Evolutionary conservation across 2,888 invertebrate species (phyloP), one percentile per base, ranked within the genome.

Genomic region (Nephrotoma appendiculata): DNA sequence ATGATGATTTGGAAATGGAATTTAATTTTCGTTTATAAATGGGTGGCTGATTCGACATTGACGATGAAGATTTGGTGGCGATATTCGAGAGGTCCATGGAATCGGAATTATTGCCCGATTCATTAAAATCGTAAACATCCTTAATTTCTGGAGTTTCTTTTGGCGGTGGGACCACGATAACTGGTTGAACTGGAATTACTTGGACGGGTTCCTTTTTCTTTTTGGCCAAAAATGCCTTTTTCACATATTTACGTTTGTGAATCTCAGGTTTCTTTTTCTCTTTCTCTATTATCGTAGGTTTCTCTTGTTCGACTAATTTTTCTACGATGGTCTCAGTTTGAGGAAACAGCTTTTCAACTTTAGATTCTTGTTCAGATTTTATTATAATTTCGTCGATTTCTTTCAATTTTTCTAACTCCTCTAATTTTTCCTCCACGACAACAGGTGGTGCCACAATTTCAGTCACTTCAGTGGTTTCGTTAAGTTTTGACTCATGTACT

Each of bases 121-220:
- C 91, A 0, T 91, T 91, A 71, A 91, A 91, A 86, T 91, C 91
- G 15, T 91, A 91, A 5, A 91, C 89, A 87, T 91, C 91, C 41
- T 87, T 52, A n/a, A 88, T 88, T 3, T 83, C 45, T 0, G 84
- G 6, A 52, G 87, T 84, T 42, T 41, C 42, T 84, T 84, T 43
- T n/a, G 41, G 41, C 6, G 42, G 6, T 42, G 71, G 31, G 41
- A 41, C 44, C 19, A 41, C 12, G 45, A 86, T 11, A 15, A 43
- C 7, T 7, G 31, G 15, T 31, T 31, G 31, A 15, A 57, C 44
- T 7, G 57, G 52, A 41, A 57, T 57, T 11, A 44, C 12, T 19
- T 87, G n/a, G 1, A 6, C 15, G 44, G 86, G 71, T 71, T 71
- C 71, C 31, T 71, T 71, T 71, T 71, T 71, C 71, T 71, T 71